These are phyloP conservation scores for Chaetorhynchus papuensis DNA, from an alignment of 2,113 vertebrate species.

Conservation along the genomic window DNA sequence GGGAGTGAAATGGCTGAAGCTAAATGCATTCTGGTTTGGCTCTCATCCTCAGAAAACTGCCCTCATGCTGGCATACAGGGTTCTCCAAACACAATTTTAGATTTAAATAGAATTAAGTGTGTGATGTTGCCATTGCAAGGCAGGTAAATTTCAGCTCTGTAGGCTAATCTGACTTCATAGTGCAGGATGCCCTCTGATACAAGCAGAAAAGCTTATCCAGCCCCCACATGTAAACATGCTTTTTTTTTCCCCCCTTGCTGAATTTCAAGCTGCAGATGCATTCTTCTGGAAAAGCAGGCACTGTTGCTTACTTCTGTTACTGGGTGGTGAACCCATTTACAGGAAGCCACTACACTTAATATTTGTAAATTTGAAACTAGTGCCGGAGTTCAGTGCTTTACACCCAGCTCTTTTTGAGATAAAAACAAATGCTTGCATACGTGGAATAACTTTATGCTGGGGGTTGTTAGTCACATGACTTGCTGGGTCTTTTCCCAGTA, in stretches of 20 bases:
- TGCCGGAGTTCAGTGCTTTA: background rate
- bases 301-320: background rate
- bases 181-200: background rate
- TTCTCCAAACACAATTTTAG: background rate
- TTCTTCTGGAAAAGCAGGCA: background rate
- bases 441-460: background rate
- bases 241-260: background rate
- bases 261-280: background rate
- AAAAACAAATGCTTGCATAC: background rate
- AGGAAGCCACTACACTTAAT: background rate
- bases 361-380: background rate
- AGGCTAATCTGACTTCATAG: background rate
- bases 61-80: background rate
- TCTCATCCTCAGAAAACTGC: background rate
- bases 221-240: fast-evolving
- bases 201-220: background rate
- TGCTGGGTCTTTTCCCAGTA: background rate
- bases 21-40: background rate
- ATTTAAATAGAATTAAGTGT: background rate
- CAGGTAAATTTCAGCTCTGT: background rate
- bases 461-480: background rate
- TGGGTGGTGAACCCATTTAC: background rate
- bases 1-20: background rate
- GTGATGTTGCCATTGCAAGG: background rate
- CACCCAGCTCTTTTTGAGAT: background rate